phyloP scores from a whole-genome alignment of 1,140 invertebrate species.

The Drosophila sulfurigaster region DNA sequence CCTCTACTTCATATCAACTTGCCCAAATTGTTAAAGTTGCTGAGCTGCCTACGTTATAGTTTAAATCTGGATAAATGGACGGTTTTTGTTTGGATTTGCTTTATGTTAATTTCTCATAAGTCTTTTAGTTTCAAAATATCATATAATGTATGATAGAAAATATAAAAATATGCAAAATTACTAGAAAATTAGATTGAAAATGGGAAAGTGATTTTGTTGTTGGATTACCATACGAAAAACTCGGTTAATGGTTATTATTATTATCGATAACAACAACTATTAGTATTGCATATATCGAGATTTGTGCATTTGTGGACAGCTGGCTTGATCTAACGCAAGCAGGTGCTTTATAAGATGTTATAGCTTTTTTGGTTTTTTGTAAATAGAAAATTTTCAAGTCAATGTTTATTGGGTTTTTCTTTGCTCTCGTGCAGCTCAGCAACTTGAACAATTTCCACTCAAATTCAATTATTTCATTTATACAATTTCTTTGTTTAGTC shows the following conservation, averaged over 20 bases:
- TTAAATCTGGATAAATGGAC: slow-evolving; percentile 77
- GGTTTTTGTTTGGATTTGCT: slow-evolving; percentile 73
- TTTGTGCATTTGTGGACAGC: slow-evolving; percentile 71
- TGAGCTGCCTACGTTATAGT: slow-evolving; percentile 58
- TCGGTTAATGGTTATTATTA: slow-evolving; percentile 7
- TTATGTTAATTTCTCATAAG: slow-evolving; percentile 64
- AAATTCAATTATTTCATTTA: slow-evolving; percentile 32
- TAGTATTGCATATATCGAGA: slow-evolving; percentile 30
- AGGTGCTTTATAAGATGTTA: slow-evolving; percentile 18
- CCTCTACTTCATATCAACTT: not conserved
- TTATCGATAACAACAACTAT: slow-evolving; percentile 24
- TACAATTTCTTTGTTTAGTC: slow-evolving; percentile 43
- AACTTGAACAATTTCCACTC: slow-evolving; percentile 62
- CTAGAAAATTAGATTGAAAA: slow-evolving; percentile 32
- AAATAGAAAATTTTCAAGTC: slow-evolving; percentile 52
- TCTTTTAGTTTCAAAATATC: slow-evolving; percentile 79
- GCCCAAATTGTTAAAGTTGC: slow-evolving; percentile 61
- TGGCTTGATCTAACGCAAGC: slow-evolving; percentile 31
- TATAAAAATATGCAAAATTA: slow-evolving; percentile 8
- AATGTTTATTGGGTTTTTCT: slow-evolving; percentile 54
- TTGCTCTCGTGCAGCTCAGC: slow-evolving; percentile 58
- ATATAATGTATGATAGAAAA: slow-evolving; percentile 50
- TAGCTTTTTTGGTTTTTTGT: slow-evolving; percentile 14
- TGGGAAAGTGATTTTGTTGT: slow-evolving; percentile 46
- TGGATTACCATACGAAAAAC: slow-evolving; percentile 33